phyloP scores from a whole-genome alignment of 2,888 invertebrate species.

The Teinopalpus imperialis region DNA sequence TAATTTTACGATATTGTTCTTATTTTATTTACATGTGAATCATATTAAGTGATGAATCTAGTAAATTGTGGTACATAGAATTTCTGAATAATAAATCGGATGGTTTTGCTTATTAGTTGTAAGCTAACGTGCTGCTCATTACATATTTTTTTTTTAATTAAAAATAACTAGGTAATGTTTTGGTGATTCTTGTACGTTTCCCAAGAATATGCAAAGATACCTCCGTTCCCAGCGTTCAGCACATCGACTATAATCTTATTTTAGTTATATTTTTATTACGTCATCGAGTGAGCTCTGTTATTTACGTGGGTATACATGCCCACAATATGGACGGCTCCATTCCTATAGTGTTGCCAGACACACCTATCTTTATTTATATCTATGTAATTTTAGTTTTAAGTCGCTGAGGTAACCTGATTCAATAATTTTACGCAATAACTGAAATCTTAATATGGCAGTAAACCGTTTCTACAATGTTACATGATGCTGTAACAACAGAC shows the following conservation, averaged over 20 bases:
- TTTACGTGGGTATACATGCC: constrained; percentile 57
- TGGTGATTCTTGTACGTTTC: too few relatives aligned
- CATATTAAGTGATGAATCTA: too few relatives aligned
- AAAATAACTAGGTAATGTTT: too few relatives aligned
- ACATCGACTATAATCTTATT: constrained; percentile 49
- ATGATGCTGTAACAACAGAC: too few relatives aligned
- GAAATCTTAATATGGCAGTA: constrained; percentile 23
- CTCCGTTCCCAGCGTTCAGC: constrained; percentile 21
- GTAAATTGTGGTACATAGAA: too few relatives aligned
- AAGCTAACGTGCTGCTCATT: too few relatives aligned
- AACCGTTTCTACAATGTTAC: too few relatives aligned
- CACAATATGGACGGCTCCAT: constrained; percentile 67
- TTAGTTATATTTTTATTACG: constrained; percentile 77
- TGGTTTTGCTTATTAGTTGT: too few relatives aligned
- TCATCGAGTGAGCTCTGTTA: constrained; percentile 74
- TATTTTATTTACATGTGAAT: background rate
- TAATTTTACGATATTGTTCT: too few relatives aligned
- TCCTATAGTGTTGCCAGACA: constrained; percentile 70
- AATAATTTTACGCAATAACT: constrained; percentile 36
- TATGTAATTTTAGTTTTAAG: constrained; percentile 49
- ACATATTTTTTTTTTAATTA: too few relatives aligned
- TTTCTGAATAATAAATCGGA: too few relatives aligned
- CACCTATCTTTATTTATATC: constrained; percentile 73
- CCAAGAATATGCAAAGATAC: background rate
- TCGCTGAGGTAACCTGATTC: constrained; percentile 43